A percentile compares a stretch with the other conserved stretches of the same genome.
Evolutionary conservation across 1,140 invertebrate species (phyloP).

Genomic region (Atopsyche davidsoni): DNA sequence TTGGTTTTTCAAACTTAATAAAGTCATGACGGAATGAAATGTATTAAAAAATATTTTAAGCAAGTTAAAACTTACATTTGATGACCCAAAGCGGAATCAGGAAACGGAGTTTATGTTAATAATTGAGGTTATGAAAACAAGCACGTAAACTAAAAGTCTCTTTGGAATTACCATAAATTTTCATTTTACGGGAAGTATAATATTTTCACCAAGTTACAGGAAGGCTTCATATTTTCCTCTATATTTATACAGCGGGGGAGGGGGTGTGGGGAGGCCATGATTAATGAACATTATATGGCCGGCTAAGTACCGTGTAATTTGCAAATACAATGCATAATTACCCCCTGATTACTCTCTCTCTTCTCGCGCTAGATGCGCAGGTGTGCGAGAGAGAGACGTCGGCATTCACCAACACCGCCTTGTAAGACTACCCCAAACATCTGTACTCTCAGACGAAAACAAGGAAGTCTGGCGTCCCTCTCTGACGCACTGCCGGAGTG

Average conservation of each 20-base stretch:
- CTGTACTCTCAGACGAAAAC: conserved; percentile 4
- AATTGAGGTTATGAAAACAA: no score
- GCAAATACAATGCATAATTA: conserved; percentile 53
- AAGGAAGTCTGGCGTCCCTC: no score
- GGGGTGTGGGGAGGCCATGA: conserved; percentile 33
- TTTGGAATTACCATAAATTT: no score
- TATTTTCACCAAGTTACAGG: no score
- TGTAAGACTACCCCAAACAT: neutral
- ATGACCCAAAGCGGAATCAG: no score
- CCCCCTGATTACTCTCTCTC: conserved; percentile 32
- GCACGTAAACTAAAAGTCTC: no score
- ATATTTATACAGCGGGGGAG: conserved; percentile 5
- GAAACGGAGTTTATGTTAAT: no score
- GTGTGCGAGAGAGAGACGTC: conserved; percentile 2
- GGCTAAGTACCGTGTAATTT: conserved; percentile 55
- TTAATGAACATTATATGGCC: conserved; percentile 53
- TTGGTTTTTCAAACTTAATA: no score
- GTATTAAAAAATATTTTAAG: no score
- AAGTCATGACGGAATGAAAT: no score
- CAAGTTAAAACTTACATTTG: no score
- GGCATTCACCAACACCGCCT: neutral
- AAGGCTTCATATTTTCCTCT: neutral
- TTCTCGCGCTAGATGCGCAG: conserved; percentile 4
- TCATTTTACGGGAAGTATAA: no score
- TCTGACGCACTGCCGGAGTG: neutral